These are phyloP conservation scores for Colius striatus DNA, from an alignment of 2,113 vertebrate species.

Conservation along the genomic window DNA sequence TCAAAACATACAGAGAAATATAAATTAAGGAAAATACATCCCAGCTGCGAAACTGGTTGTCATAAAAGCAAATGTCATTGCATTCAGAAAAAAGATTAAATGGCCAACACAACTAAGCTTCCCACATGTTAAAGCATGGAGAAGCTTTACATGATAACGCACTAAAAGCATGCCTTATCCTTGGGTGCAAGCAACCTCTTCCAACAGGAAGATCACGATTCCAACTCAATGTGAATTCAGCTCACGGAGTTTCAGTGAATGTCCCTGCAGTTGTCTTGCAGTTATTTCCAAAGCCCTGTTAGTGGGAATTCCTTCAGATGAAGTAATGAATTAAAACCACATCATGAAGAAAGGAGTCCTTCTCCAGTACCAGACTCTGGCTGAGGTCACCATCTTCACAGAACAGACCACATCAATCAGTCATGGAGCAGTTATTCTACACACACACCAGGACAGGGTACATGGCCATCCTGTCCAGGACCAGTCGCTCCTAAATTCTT, in stretches of 20 bases:
- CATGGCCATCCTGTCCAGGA: background rate
- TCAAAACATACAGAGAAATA: background rate
- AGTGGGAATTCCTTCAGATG: background rate
- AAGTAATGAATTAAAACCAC: background rate
- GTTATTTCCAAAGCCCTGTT: background rate
- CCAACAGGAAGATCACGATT: background rate
- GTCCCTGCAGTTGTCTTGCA: background rate
- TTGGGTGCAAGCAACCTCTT: background rate
- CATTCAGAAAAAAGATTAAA: background rate
- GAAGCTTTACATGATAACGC: background rate
- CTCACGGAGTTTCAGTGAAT: background rate
- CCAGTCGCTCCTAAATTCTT: background rate
- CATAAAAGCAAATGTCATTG: background rate
- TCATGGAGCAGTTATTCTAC: background rate
- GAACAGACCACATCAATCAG: fast-evolving
- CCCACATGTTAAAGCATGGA: background rate
- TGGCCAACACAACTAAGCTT: background rate
- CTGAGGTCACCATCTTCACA: background rate
- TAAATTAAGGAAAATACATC: background rate
- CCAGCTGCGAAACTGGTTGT: background rate
- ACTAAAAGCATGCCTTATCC: background rate
- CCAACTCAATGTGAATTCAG: background rate
- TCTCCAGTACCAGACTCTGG: background rate
- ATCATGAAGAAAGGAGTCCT: fast-evolving
- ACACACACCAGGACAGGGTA: no score